Evolutionary conservation across 2,888 invertebrate genomes (phyloP), one percentile per base, ranked within the genome.

Genomic region (Chrysina gloriosa): DNA sequence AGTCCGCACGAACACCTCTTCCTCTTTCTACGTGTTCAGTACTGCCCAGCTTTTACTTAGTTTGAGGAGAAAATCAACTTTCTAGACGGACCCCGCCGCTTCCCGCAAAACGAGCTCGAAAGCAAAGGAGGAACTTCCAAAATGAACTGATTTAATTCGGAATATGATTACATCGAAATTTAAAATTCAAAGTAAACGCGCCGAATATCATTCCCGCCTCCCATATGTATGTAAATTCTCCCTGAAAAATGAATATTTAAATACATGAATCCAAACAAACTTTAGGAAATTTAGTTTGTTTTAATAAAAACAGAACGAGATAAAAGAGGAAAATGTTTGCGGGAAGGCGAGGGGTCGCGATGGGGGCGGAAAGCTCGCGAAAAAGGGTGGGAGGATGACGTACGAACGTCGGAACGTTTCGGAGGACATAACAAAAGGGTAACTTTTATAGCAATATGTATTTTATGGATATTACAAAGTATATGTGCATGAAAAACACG

Each of bases 91-190:
- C 45, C 21, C 16, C 45, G 45, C 21, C 45, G 5, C 36, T 31
- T 31, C 31, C 19, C 7, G 7, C 45, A 16, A 21, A 45, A 45
- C 16, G 16, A 19, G 54, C 31, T 19, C 36, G 21, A 56, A 45
- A 42, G 58, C 58, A 42, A 61, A 42, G 42, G 42, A 61, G 39
- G 73, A 75, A 76, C 74, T 78, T 75, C 77, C 77, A 81, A 80
- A 82, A 82, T 80, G 81, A 81, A 82, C 82, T 84, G 83, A 84
- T 83, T 83, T 82, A 82, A 82, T 84, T 83, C 79, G 78, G 82
- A 84, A 83, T 83, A 82, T 82, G 82, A 84, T 83, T 82, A 83
- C 80, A 79, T 80, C 73, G 77, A 79, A 82, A 83, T 83, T 83
- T 83, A 81, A 83, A 84, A 83, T 83, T 83, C 81, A 83, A 83